Evolutionary conservation across 2,888 invertebrate genomes (phyloP), one percentile per base, ranked within the genome.

Genomic region (Ischnus inquisitorius): DNA sequence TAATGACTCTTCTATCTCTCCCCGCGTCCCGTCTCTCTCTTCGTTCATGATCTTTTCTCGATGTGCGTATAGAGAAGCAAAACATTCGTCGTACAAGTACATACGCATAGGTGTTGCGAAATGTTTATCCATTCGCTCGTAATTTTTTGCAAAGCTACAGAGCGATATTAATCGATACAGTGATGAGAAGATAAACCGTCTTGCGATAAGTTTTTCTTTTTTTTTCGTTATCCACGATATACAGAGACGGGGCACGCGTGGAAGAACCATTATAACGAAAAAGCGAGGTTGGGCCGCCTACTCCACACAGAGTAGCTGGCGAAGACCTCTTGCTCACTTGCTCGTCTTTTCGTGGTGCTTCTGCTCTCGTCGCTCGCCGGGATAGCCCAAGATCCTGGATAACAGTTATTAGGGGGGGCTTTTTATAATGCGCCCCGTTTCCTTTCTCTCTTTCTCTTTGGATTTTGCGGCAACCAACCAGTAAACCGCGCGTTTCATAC

Each of bases 341-440:
- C 48, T 46, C 71, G 54, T 67, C 62, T 51, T 72, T n/a, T 19
- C 64, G 14, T 72, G 34, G 48, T 72, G 19, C 48, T 51, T 48
- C 67, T 72, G 39, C 46, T 76, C 78, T 78, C 64, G 85, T 85
- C 76, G 82, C 84, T 83, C 87, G 88, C 80, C 88, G 89, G 88
- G 86, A 89, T 89, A 89, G 87, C 88, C 90, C 89, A 88, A 92
- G 93, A 93, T 93, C 89, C 83, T 91, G 92, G 93, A 93, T 93
- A 93, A 93, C 93, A 93, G 93, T 93, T 93, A 93, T 93, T 93
- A 93, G 91, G 90, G 91, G 91, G 90, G 91, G 89, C 91, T 91
- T 93, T 92, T 92, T 92, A 93, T 92, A 93, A 92, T 92, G 90
- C 90, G 89, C 90, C 89, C 90, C 12, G 1, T 90, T 90, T 90